Conservation (phyloP, 2,113 vertebrate genomes). For the Sitta europaea region DNA sequence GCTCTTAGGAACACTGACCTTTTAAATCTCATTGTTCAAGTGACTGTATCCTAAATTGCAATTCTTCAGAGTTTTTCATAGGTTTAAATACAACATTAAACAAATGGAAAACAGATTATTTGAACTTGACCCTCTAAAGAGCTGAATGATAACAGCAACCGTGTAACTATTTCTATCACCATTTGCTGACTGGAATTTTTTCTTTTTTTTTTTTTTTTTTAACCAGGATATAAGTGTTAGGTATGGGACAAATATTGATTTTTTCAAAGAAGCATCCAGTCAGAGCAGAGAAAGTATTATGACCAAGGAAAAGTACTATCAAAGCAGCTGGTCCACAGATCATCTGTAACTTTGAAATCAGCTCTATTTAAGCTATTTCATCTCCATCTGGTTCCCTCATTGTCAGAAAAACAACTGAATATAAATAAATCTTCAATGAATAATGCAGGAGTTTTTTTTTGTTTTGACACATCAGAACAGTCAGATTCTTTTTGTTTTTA, state of each 20-base stretch:
- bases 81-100: neutral
- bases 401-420: neutral
- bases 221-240: neutral
- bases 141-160: neutral
- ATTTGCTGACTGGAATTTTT: neutral
- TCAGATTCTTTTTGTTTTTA: neutral
- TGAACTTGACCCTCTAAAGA: neutral
- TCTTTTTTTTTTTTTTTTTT: neutral
- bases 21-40: slow-evolving; percentile 41
- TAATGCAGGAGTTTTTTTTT: neutral
- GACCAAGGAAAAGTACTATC: neutral
- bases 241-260: neutral
- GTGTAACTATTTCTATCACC: neutral
- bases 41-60: slow-evolving; percentile 8
- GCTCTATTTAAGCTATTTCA: neutral
- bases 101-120: neutral
- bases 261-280: neutral
- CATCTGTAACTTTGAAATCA: neutral
- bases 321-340: neutral
- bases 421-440: neutral
- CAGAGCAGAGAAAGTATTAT: neutral
- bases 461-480: neutral
- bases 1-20: slow-evolving; percentile 33
- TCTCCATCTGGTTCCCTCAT: neutral
- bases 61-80: neutral